Evolutionary conservation across 1,140 invertebrate species (phyloP).

Genomic region (Chymomyza costata): DNA sequence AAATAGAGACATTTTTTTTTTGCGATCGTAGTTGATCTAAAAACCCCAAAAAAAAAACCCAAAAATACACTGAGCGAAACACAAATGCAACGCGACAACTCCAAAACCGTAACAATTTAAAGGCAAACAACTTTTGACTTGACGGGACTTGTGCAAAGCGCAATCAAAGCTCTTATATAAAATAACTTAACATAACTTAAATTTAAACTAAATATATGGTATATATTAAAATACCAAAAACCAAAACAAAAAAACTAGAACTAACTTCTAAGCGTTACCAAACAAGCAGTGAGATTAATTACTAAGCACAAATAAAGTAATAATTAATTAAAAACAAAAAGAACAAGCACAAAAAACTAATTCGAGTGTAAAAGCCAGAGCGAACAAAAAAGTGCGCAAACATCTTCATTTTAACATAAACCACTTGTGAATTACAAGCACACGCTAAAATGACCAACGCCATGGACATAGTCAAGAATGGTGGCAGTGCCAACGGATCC

Average conservation of each 20-base stretch:
- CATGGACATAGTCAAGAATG: constrained; percentile 77
- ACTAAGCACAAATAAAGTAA: constrained; percentile 45
- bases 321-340: constrained; percentile 8
- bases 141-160: constrained; percentile 73
- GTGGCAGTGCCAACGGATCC: constrained; percentile 79
- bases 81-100: constrained; percentile 9
- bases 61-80: constrained; percentile 7
- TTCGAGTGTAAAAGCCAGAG: constrained; percentile 9
- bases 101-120: constrained; percentile 7
- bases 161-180: constrained; percentile 48
- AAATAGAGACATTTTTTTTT: constrained; percentile 58
- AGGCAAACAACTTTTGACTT: constrained; percentile 31
- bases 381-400: constrained; percentile 2
- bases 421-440: constrained; percentile 6
- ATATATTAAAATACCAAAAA: constrained; percentile 23
- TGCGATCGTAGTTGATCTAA: constrained; percentile 73
- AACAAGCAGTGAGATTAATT: constrained; percentile 73
- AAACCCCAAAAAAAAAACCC: constrained; percentile 35
- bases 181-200: too few relatives aligned
- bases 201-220: constrained; percentile 24
- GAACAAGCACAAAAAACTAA: constrained; percentile 5
- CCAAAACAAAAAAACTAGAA: constrained; percentile 21
- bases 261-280: constrained; percentile 49
- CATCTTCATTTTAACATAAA: constrained; percentile 6
- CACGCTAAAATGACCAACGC: constrained; percentile 69